Evolutionary conservation across 2,888 invertebrate species (phyloP), one percentile per base, ranked within the genome.

Genomic region (Drosophila merina): DNA sequence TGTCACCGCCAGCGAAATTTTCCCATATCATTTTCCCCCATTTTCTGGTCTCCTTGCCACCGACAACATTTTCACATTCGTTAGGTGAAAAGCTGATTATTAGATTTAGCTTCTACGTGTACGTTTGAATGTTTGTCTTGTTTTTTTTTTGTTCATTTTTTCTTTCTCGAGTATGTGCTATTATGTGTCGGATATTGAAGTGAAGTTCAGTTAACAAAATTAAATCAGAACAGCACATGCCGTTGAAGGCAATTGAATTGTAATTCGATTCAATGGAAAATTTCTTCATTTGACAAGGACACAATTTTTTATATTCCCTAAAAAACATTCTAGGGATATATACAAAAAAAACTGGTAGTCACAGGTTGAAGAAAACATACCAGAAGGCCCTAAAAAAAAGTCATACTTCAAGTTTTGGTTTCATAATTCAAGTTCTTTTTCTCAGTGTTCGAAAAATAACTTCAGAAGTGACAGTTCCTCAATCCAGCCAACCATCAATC

Each of bases 211-310:
- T 25, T 50, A 40, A 51, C 20, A 44, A n/a, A 40, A 10, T 36
- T 30, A 4, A 10, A 25, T 38, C 47, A 42, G 49, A 45, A 49
- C 62, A 72, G 50, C 69, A 79, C 70, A 67, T 73, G 71, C 45
- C 52, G 50, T 67, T 70, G 68, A 62, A 50, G 68, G 69, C 81
- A 76, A 86, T 86, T 77, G 67, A 81, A 84, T 82, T 84, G 78
- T 78, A 64, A 86, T 83, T 81, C 36, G 28, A 73, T 71, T 40
- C 36, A 44, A 40, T 44, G 36, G 56, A 62, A 57, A 72, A 72
- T 57, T 47, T 28, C 25, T 63, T 38, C 14, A 69, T 56, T 36
- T n/a, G 12, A n/a, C n/a, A 36, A 36, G 36, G 12, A 12, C n/a
- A 36, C 20, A 20, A 20, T 20, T 20, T 20, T 20, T 20, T 20